Evolutionary conservation across 2,797 vertebrate species (phyloP), one percentile per base, ranked within the genome.

Genomic region (Acanthiza pusilla): DNA sequence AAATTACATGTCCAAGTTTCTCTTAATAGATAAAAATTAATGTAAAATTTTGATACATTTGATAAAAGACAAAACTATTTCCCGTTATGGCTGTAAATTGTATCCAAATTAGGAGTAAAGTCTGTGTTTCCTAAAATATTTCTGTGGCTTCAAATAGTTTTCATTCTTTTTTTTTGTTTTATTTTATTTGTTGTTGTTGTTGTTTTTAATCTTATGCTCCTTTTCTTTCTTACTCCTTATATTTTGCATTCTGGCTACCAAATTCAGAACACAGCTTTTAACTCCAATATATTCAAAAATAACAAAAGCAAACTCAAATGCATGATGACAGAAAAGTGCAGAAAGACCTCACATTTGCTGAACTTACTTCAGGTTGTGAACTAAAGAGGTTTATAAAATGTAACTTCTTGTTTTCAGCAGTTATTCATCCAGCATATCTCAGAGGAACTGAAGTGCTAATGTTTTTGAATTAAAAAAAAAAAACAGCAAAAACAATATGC

Each of bases 81-180:
- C 42, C 34, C 40, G 3, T 16, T 67, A 45, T 16, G 22, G 29
- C 42, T 72, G 9, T 7, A 5, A 74, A 65, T n/a, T 47, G 2
- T 48, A n/a, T 67, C 17, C 13, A 7, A 36, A 1, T 48, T 57
- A 70, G 23, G 16, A 68, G 22, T 23, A 61, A 81, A 86, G 15
- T 15, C 14, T 45, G 10, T 40, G 7, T 34, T 85, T 58, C 21
- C 23, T 66, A 61, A 83, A 76, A 91, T 48, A 75, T 61, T 79
- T 79, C 36, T 36, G 15, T 36, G 3, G 7, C 9, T 55, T 94
- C 13, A 53, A 61, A 16, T 38, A 11, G 1, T 38, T 70, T 62
- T 62, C 1, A 18, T 88, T 26, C 29, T 2, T 0, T 0, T 29
- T 0, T 0, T n/a, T 32, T 40, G 5, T 16, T 73, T 48, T 23